phyloP scores from a whole-genome alignment of 1,140 invertebrate genomes.

The Zaprionus ornatus region DNA sequence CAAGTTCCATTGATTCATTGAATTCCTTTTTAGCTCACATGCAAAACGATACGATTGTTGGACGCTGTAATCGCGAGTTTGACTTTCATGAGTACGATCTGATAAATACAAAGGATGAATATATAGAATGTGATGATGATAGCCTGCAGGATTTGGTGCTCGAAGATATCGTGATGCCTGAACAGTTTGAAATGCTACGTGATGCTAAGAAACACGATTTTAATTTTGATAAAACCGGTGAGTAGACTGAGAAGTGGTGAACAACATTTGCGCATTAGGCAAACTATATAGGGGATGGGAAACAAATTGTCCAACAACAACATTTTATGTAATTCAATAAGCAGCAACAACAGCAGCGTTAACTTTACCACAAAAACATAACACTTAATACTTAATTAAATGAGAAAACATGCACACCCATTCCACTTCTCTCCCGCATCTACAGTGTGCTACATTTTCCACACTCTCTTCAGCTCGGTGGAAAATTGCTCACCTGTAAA shows the following conservation, averaged over 20 bases:
- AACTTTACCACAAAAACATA: constrained; percentile 76
- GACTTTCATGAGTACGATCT: constrained; percentile 68
- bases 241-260: constrained; percentile 42
- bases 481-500: constrained; percentile 80
- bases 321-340: constrained; percentile 74
- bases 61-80: constrained; percentile 71
- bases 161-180: constrained; percentile 72
- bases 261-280: constrained; percentile 65
- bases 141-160: constrained; percentile 48
- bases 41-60: constrained; percentile 71
- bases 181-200: constrained; percentile 69
- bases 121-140: constrained; percentile 66
- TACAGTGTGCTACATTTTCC: not conserved
- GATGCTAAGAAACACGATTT: constrained; percentile 63
- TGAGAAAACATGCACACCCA: constrained; percentile 69
- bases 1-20: not conserved
- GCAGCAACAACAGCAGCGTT: constrained; percentile 35
- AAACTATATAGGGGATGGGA: not conserved
- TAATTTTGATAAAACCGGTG: constrained; percentile 65
- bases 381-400: constrained; percentile 82
- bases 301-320: constrained; percentile 67
- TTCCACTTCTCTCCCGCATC: not conserved
- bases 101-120: constrained; percentile 46
- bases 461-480: constrained; percentile 40
- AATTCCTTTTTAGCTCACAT: constrained; percentile 58